Conservation (phyloP, 2,797 vertebrate genomes). For the Chaenodraco wilsoni region DNA sequence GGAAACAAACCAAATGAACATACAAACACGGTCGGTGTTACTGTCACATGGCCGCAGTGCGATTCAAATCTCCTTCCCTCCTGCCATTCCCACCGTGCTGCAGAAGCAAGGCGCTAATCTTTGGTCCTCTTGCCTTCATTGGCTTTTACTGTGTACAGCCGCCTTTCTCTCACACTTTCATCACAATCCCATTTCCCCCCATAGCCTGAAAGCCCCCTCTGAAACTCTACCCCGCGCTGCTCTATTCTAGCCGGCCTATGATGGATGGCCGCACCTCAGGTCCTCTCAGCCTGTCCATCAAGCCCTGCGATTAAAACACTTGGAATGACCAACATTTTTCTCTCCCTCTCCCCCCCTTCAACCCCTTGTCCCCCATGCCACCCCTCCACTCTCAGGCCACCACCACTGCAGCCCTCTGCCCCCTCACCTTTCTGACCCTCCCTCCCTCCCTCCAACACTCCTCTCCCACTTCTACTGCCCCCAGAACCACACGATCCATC, state of each 20-base stretch:
- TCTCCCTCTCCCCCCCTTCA: conserved; percentile 56
- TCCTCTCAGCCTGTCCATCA: conserved; percentile 91
- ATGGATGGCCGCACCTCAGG: conserved; percentile 93
- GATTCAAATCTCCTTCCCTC: conserved; percentile 54
- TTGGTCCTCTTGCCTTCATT: conserved; percentile 83
- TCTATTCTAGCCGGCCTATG: conserved; percentile 88
- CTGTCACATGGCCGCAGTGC: conserved; percentile 33
- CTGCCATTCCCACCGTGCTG: conserved; percentile 62
- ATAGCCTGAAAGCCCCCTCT: conserved; percentile 83
- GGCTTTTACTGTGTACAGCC: conserved; percentile 86
- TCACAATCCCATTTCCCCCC: conserved; percentile 93
- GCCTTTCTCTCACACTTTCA: conserved; percentile 92
- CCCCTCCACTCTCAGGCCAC: conserved; percentile 76
- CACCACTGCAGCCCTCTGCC: conserved; percentile 70
- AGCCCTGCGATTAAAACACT: conserved; percentile 87
- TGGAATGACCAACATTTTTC: conserved; percentile 82
- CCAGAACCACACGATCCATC: conserved; percentile 93
- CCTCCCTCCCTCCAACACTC: conserved; percentile 61
- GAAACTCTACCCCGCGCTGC: conserved; percentile 83
- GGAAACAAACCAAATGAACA: conserved; percentile 33
- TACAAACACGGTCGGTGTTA: conserved; percentile 2
- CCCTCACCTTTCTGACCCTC: conserved; percentile 76
- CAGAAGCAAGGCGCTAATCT: conserved; percentile 75
- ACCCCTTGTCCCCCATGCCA: conserved; percentile 62
- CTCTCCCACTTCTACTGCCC: conserved; percentile 76